Conservation (phyloP, 1,140 invertebrate genomes). For the Aricia agestis region DNA sequence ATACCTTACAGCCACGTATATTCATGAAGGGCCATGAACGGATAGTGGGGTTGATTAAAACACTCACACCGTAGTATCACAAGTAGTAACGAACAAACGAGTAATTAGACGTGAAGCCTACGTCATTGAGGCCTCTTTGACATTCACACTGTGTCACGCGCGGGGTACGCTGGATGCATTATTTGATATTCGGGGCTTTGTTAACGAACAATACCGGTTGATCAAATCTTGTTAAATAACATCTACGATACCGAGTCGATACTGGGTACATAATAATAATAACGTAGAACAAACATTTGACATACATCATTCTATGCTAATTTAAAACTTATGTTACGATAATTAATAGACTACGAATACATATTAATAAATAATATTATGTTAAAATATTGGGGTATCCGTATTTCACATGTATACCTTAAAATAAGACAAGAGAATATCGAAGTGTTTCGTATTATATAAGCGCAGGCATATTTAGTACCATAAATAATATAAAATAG, state of each 20-base stretch:
- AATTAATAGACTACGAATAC: no score
- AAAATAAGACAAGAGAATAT: no score
- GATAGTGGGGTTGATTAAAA: constrained; percentile 8
- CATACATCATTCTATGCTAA: no score
- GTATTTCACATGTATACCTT: no score
- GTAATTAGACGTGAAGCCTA: constrained; percentile 7
- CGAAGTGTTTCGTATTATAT: no score
- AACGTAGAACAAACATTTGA: no score
- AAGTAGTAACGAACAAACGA: constrained; percentile 1
- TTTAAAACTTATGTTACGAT: no score
- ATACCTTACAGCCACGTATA: background rate
- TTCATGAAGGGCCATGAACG: background rate
- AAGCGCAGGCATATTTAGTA: no score
- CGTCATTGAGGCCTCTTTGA: constrained; percentile 7
- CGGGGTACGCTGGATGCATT: constrained; percentile 1
- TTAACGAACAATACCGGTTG: background rate
- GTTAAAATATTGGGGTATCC: no score
- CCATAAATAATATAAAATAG: no score
- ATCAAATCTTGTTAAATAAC: constrained; percentile 6
- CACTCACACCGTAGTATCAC: background rate
- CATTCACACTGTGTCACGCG: constrained; percentile 7
- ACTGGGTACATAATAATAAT: no score
- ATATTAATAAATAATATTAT: no score
- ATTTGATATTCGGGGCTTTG: constrained; percentile 9
- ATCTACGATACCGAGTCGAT: background rate